Evolutionary conservation across 2,888 invertebrate species (phyloP).

Genomic region (Rotaria socialis): DNA sequence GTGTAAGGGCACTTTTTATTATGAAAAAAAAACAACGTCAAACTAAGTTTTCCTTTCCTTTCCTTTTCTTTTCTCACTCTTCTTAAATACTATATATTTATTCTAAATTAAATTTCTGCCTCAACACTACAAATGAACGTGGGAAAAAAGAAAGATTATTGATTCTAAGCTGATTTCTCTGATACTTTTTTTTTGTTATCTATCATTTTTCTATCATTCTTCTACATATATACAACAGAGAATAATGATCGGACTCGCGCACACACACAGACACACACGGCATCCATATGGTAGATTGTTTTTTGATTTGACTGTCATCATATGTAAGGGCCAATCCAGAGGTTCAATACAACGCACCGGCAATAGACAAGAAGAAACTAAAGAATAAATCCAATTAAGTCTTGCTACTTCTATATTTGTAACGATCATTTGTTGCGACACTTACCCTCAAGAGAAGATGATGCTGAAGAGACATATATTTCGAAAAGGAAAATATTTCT

Average conservation of each 20-base stretch:
- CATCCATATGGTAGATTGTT: not conserved
- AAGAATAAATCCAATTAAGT: not conserved
- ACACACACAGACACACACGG: no score
- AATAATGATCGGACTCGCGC: not conserved
- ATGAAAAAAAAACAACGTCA: no score
- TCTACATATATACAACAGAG: not conserved
- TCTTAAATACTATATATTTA: no score
- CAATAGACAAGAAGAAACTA: not conserved
- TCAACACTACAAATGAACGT: no score
- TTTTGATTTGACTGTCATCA: slow-evolving; percentile 14
- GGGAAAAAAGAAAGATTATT: not conserved
- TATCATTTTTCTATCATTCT: not conserved
- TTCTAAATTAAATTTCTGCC: no score
- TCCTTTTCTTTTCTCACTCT: not conserved
- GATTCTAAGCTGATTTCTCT: not conserved
- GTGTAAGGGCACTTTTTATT: not conserved
- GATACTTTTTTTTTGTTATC: not conserved
- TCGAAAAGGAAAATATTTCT: not conserved
- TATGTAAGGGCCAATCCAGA: not conserved
- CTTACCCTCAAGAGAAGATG: not conserved
- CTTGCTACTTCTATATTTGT: not conserved
- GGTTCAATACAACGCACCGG: not conserved
- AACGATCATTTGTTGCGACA: not conserved
- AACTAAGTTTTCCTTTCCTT: not conserved
- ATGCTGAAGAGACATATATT: not conserved